Evolutionary conservation across 1,140 invertebrate genomes (phyloP).

Genomic region (Drosophila nigromelanica): DNA sequence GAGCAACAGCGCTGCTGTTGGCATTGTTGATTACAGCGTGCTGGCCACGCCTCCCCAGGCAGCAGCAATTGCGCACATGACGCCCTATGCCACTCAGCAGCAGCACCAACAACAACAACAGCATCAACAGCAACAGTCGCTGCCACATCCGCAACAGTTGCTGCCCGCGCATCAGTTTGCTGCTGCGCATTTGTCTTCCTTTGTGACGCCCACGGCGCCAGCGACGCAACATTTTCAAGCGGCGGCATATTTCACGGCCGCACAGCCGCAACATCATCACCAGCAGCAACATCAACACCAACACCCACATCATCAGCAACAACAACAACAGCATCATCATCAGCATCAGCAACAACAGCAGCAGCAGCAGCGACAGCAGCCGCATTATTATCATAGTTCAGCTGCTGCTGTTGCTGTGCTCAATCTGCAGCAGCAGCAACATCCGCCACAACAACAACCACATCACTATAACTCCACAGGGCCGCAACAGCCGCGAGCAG

Average conservation of each 20-base stretch:
- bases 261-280: conserved; percentile 57
- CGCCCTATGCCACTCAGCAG: conserved; percentile 57
- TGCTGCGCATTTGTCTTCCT: conserved; percentile 68
- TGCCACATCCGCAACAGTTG: conserved; percentile 44
- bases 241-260: conserved; percentile 57
- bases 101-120: conserved; percentile 37
- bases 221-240: conserved; percentile 60
- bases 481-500: conserved; percentile 54
- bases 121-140: conserved; percentile 36
- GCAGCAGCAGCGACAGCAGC: conserved; percentile 51
- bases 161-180: conserved; percentile 64
- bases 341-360: conserved; percentile 62
- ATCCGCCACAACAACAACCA: conserved; percentile 64
- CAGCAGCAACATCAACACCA: conserved; percentile 60
- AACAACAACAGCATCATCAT: conserved; percentile 57
- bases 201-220: conserved; percentile 58
- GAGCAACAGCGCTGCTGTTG: conserved; percentile 44
- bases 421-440: conserved; percentile 52
- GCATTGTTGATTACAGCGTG: conserved; percentile 67
- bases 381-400: conserved; percentile 73
- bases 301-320: conserved; percentile 54
- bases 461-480: conserved; percentile 77
- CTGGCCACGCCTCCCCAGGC: conserved; percentile 24
- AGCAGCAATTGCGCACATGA: conserved; percentile 42
- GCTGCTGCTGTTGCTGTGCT: conserved; percentile 60